These are phyloP conservation scores for Drosophila repletoides DNA, from an alignment of 1,140 invertebrate genomes.

Conservation along the genomic window DNA sequence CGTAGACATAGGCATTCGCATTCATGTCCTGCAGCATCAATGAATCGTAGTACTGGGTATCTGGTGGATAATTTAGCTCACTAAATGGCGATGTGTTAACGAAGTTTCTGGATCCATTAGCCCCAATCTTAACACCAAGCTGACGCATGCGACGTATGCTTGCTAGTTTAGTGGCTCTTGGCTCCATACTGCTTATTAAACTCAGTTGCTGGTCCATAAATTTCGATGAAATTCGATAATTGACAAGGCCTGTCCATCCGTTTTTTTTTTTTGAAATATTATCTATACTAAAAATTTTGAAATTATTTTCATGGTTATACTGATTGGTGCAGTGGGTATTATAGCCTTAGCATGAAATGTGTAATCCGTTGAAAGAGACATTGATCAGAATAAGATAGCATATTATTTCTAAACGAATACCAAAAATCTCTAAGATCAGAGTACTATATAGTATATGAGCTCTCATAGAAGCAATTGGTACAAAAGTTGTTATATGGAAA, in stretches of 20 bases:
- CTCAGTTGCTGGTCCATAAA: conserved; percentile 4
- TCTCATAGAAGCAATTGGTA: too few species aligned
- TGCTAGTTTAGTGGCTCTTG: not conserved
- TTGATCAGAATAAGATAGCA: too few species aligned
- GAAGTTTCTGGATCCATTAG: conserved; percentile 29
- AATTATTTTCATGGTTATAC: not conserved
- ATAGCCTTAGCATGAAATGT: too few species aligned
- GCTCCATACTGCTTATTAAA: not conserved
- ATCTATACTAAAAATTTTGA: conserved; percentile 23
- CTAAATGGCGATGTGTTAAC: not conserved
- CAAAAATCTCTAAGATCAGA: too few species aligned
- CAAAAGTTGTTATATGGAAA: too few species aligned
- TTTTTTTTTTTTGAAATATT: not conserved
- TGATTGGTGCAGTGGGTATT: too few species aligned
- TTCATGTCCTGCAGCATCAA: not conserved
- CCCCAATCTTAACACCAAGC: conserved; percentile 44
- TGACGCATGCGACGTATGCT: conserved; percentile 39
- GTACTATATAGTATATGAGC: too few species aligned
- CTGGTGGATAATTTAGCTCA: not conserved
- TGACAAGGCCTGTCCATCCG: not conserved
- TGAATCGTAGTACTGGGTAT: not conserved
- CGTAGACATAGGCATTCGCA: not conserved
- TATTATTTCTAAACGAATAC: too few species aligned
- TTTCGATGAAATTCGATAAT: not conserved
- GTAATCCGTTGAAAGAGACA: too few species aligned